Evolutionary conservation across 2,888 invertebrate genomes (phyloP).

Genomic region (Drosophila rellima): DNA sequence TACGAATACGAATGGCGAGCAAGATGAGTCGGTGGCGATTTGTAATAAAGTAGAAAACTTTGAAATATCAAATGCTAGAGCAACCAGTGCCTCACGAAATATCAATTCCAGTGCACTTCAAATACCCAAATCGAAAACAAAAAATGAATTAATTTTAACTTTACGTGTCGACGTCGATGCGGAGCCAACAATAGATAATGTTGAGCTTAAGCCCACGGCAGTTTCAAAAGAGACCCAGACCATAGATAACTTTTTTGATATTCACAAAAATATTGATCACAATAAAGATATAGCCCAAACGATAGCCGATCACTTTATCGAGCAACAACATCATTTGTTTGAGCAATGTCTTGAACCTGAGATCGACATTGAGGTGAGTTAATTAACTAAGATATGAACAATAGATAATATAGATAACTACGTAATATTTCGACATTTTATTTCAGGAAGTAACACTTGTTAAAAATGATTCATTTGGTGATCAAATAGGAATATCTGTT

Average conservation of each 20-base stretch:
- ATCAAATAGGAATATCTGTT: conserved; percentile 89
- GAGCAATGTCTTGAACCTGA: conserved; percentile 87
- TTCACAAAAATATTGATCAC: conserved; percentile 7
- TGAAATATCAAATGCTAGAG: conserved; percentile 19
- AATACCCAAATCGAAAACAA: conserved; percentile 16
- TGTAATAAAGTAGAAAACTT: conserved; percentile 20
- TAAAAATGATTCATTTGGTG: conserved; percentile 86
- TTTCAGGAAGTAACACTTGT: conserved; percentile 89
- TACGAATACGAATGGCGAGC: conserved; percentile 1
- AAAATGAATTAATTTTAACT: conserved; percentile 56
- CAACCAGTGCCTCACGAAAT: conserved; percentile 26
- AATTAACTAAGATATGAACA: not conserved
- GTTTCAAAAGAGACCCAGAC: conserved; percentile 86
- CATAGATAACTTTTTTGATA: conserved; percentile 77
- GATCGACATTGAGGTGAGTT: conserved; percentile 87
- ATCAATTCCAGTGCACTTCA: conserved; percentile 10
- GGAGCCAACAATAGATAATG: not conserved
- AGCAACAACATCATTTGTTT: conserved; percentile 86
- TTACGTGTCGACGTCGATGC: conserved; percentile 38
- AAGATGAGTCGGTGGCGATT: conserved; percentile 19
- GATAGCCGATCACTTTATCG: conserved; percentile 81
- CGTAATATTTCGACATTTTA: not conserved
- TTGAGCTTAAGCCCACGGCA: not conserved
- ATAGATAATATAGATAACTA: not conserved
- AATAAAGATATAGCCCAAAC: conserved; percentile 46